These are phyloP conservation scores for Actenoides lindsayi DNA, from an alignment of 2,113 vertebrate genomes.

Conservation along the genomic window DNA sequence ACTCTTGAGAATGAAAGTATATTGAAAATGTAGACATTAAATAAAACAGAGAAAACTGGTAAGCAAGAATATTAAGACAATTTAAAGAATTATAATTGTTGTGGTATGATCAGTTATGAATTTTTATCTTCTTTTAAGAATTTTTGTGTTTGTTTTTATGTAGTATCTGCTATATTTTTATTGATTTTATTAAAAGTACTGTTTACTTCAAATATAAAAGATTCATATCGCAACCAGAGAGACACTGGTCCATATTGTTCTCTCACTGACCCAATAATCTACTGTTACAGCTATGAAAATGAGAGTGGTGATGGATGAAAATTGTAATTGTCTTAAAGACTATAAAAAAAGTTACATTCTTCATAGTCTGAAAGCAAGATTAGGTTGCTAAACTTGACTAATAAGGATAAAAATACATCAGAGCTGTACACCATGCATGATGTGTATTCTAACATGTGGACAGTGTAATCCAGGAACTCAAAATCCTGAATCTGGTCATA, in stretches of 20 bases:
- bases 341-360: not conserved
- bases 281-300: not conserved
- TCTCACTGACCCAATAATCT: not conserved
- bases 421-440: not conserved
- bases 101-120: not conserved
- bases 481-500: not conserved
- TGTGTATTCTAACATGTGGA: not conserved
- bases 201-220: not conserved
- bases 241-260: not conserved
- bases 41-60: not conserved
- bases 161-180: not conserved
- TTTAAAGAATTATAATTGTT: not conserved
- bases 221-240: rapidly evolving
- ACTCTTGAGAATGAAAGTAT: not conserved
- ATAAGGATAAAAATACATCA: not conserved
- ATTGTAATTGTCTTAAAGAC: not conserved
- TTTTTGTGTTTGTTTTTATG: not conserved
- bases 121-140: not conserved
- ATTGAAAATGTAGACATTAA: not conserved
- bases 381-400: not conserved
- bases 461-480: not conserved
- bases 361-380: not conserved
- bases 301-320: not conserved
- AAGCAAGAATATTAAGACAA: not conserved
- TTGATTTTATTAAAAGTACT: not conserved